Conservation (phyloP, 2,888 invertebrate genomes). For the Drosophila parthenogenetica region DNA sequence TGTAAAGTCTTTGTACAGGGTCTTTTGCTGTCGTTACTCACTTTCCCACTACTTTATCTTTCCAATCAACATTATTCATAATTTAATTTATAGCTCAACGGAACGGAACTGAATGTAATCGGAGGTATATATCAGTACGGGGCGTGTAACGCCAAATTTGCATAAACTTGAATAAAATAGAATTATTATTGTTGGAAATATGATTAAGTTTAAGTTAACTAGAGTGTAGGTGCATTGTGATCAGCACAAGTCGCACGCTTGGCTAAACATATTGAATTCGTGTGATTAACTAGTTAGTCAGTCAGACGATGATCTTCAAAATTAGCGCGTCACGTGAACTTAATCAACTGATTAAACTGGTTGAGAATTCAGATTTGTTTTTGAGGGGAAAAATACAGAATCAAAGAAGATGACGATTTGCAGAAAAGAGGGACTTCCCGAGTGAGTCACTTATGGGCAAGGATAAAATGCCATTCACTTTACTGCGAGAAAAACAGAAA, state of each 20-base stretch:
- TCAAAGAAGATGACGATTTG: neutral
- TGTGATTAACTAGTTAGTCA: slow-evolving; percentile 20
- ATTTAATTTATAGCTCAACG: slow-evolving; percentile 34
- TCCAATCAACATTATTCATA: slow-evolving; percentile 33
- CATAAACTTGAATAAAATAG: slow-evolving; percentile 20
- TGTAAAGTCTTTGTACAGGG: too few relatives aligned
- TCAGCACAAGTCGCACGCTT: too few relatives aligned
- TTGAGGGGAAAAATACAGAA: neutral
- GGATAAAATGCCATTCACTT: slow-evolving; percentile 38
- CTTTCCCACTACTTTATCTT: slow-evolving; percentile 17
- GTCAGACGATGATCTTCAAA: slow-evolving; percentile 24
- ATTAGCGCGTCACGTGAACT: slow-evolving; percentile 5
- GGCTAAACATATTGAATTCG: neutral
- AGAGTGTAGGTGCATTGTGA: slow-evolving; percentile 24
- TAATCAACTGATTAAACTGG: slow-evolving; percentile 28
- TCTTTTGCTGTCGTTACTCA: too few relatives aligned
- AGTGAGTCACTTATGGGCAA: slow-evolving; percentile 40
- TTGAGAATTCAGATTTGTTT: slow-evolving; percentile 6
- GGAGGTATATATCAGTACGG: slow-evolving; percentile 18
- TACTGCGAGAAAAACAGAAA: slow-evolving; percentile 18
- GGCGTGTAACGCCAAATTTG: slow-evolving; percentile 29
- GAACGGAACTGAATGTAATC: slow-evolving; percentile 38
- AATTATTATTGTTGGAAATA: neutral
- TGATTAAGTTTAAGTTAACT: slow-evolving; percentile 21
- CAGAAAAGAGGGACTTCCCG: slow-evolving; percentile 22